Evolutionary conservation across 2,113 vertebrate species (phyloP).

Genomic region (Sinosuthora webbiana): DNA sequence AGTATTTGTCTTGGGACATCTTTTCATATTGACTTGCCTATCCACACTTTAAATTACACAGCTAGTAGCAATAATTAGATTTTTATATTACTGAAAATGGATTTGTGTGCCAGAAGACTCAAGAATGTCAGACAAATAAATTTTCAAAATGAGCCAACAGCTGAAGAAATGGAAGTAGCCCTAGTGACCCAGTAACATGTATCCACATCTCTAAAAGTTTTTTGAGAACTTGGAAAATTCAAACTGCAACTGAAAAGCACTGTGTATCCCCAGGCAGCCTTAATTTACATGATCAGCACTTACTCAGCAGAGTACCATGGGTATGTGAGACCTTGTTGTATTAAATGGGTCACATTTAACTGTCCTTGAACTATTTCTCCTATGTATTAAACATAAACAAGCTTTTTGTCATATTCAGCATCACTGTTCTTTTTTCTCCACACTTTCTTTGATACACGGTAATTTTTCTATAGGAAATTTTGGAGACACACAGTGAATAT

Average conservation of each 20-base stretch:
- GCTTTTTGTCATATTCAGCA: constrained; percentile 51
- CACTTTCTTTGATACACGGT: neutral
- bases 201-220: constrained; percentile 38
- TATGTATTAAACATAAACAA: constrained; percentile 50
- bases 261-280: constrained; percentile 52
- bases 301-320: constrained; percentile 50
- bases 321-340: constrained; percentile 42
- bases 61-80: neutral
- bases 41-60: neutral
- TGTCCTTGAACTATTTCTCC: constrained; percentile 59
- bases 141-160: neutral
- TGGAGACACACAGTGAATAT: neutral
- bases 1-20: neutral
- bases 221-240: constrained; percentile 59
- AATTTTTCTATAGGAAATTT: neutral
- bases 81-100: neutral
- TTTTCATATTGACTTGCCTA: neutral
- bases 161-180: constrained; percentile 41
- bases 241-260: constrained; percentile 44
- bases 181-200: constrained; percentile 40
- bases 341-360: constrained; percentile 48
- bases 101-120: neutral
- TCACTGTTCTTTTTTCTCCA: neutral
- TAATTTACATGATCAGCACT: constrained; percentile 57
- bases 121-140: neutral